Evolutionary conservation across 2,797 vertebrate genomes (phyloP).

Genomic region (Pterois miles): DNA sequence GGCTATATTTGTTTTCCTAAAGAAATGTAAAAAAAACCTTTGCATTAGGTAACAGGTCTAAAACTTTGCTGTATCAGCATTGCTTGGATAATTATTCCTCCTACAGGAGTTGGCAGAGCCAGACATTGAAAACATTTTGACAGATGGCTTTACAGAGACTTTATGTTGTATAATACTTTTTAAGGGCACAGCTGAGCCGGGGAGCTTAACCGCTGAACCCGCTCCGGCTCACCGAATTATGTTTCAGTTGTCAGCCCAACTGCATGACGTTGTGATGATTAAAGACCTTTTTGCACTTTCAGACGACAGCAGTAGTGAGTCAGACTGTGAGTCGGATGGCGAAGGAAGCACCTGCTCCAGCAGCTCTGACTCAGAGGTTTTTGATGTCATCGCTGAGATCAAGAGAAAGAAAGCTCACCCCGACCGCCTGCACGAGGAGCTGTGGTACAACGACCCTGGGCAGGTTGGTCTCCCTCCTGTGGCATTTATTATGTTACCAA

Average conservation of each 20-base stretch:
- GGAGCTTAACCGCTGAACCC: conserved; percentile 29
- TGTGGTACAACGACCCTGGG: conserved; percentile 98
- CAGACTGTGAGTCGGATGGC: conserved; percentile 92
- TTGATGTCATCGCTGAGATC: conserved; percentile 98
- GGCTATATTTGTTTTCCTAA: neutral
- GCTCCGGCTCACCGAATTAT: neutral
- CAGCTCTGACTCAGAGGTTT: conserved; percentile 94
- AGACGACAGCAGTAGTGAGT: conserved; percentile 92
- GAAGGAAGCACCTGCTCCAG: conserved; percentile 94
- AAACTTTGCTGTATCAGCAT: conserved; percentile 1
- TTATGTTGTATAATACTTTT: conserved; percentile 18
- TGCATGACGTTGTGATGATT: neutral
- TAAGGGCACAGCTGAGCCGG: conserved; percentile 10
- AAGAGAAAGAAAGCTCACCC: conserved; percentile 98
- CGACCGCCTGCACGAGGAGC: conserved; percentile 95
- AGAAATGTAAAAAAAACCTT: neutral
- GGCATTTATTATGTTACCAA: neutral
- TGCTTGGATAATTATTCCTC: conserved; percentile 17
- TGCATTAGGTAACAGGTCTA: neutral
- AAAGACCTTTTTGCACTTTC: conserved; percentile 35
- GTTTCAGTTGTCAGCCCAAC: conserved; percentile 7
- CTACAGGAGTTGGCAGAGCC: neutral
- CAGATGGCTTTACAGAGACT: conserved; percentile 1
- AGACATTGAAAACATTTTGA: conserved; percentile 17
- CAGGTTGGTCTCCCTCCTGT: conserved; percentile 85